These are phyloP conservation scores for Ptychadena robeensis DNA, from an alignment of 2,797 vertebrate genomes.

Conservation along the genomic window DNA sequence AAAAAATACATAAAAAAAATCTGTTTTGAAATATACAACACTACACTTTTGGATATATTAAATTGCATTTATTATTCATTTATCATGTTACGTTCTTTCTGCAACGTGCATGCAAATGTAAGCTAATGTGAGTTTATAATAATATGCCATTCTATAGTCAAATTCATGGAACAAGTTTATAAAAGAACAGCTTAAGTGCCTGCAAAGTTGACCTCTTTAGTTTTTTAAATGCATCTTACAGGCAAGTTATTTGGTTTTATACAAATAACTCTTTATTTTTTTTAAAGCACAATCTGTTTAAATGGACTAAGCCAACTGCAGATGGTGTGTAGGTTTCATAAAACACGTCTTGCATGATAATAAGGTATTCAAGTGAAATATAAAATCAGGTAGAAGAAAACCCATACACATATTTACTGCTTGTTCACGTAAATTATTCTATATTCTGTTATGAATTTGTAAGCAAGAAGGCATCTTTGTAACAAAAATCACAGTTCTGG, in stretches of 20 bases:
- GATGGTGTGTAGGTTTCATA: constrained; percentile 56
- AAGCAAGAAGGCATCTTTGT: neutral
- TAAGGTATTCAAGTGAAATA: constrained; percentile 38
- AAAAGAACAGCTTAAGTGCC: neutral
- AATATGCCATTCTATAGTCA: neutral
- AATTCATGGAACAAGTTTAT: neutral
- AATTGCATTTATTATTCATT: too few relatives aligned
- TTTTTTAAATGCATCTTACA: neutral
- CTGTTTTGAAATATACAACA: too few relatives aligned
- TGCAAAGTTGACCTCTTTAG: neutral
- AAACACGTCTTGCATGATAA: constrained; percentile 34
- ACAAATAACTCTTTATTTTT: constrained; percentile 8
- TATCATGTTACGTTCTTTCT: too few relatives aligned
- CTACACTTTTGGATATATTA: too few relatives aligned
- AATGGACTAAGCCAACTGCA: constrained; percentile 36
- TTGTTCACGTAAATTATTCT: neutral
- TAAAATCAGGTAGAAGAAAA: constrained; percentile 14
- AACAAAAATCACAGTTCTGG: neutral
- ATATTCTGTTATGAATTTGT: neutral
- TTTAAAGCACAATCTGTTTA: constrained; percentile 45
- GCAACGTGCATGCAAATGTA: neutral
- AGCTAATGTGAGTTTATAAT: neutral
- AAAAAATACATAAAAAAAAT: too few relatives aligned
- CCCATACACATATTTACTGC: neutral
- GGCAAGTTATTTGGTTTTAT: neutral